phyloP scores from a whole-genome alignment of 2,888 invertebrate species.

The Nyleta sp. region DNA sequence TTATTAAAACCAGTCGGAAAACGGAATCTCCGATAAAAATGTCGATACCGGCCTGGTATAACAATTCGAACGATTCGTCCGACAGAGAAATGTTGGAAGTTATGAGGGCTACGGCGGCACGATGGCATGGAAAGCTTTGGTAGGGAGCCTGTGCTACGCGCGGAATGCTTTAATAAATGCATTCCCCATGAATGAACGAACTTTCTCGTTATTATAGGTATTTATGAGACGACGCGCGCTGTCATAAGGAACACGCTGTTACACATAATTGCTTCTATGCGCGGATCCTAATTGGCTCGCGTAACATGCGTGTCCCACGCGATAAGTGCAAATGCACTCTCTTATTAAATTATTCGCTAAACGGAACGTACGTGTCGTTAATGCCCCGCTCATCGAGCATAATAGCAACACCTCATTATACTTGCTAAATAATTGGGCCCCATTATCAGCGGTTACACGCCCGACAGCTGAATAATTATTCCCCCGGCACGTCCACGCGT shows the following conservation, averaged over 20 bases:
- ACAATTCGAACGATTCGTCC: slow-evolving; percentile 69
- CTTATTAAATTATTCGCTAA: slow-evolving; percentile 61
- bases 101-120: slow-evolving; percentile 60
- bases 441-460: slow-evolving; percentile 43
- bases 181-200: slow-evolving; percentile 72
- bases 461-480: slow-evolving; percentile 43
- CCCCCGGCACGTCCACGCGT: slow-evolving; percentile 13
- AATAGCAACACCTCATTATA: slow-evolving; percentile 58
- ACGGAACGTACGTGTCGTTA: slow-evolving; percentile 52
- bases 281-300: slow-evolving; percentile 56
- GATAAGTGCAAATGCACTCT: slow-evolving; percentile 34
- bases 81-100: slow-evolving; percentile 60
- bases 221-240: slow-evolving; percentile 57
- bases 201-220: slow-evolving; percentile 72
- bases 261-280: slow-evolving; percentile 58
- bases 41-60: slow-evolving; percentile 56
- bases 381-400: slow-evolving; percentile 46
- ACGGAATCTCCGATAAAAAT: slow-evolving; percentile 63
- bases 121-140: slow-evolving; percentile 59
- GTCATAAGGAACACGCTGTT: slow-evolving; percentile 65
- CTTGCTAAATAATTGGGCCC: slow-evolving; percentile 57
- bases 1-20: slow-evolving; percentile 52
- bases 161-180: slow-evolving; percentile 74
- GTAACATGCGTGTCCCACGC: slow-evolving; percentile 54
- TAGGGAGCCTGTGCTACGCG: slow-evolving; percentile 69